Conservation (phyloP, 2,797 vertebrate species). For the Pseudochirops cupreus region DNA sequence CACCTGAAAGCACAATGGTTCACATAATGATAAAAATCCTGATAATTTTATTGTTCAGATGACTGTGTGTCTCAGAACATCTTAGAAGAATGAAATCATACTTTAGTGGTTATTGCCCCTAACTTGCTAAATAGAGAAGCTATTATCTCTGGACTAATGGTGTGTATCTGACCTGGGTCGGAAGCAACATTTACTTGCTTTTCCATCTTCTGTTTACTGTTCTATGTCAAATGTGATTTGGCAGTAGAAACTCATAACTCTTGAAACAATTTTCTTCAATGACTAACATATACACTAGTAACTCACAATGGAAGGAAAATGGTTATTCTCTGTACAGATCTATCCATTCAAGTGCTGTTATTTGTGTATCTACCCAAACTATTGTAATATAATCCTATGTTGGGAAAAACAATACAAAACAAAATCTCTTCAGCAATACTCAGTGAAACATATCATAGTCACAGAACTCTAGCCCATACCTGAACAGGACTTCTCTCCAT, state of each 20-base stretch:
- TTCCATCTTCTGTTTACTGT: neutral
- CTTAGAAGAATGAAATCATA: neutral
- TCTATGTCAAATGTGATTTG: neutral
- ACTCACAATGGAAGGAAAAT: neutral
- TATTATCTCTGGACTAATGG: neutral
- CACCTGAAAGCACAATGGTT: neutral
- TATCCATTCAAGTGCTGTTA: neutral
- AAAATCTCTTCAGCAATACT: neutral
- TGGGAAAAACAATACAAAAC: neutral
- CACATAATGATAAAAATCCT: neutral
- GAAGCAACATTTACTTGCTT: neutral
- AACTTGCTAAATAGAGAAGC: neutral
- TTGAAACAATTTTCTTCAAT: neutral
- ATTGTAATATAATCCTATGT: neutral
- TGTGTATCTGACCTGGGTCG: neutral
- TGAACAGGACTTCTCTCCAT: neutral
- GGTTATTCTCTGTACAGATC: neutral
- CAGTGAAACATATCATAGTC: neutral
- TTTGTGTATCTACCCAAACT: neutral
- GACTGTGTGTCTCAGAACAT: neutral
- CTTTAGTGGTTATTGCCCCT: neutral
- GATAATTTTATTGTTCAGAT: neutral
- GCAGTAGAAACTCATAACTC: neutral
- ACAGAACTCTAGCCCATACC: neutral
- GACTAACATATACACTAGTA: neutral